Evolutionary conservation across 2,888 invertebrate genomes (phyloP).

Genomic region (Idaea biselata): DNA sequence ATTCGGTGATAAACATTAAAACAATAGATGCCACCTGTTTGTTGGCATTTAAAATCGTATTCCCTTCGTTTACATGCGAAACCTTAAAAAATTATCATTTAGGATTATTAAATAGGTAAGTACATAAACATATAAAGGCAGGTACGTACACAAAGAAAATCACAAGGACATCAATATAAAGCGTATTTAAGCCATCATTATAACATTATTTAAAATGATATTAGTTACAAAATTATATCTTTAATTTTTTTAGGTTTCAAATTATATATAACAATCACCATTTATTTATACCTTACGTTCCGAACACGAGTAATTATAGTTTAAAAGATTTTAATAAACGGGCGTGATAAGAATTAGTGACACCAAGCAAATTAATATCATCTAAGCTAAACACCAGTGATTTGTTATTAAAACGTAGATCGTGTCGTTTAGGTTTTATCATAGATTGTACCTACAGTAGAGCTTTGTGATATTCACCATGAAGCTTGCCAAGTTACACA

Average conservation of each 20-base stretch:
- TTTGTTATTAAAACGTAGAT: neutral
- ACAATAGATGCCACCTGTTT: constrained; percentile 21
- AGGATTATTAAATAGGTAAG: constrained; percentile 60
- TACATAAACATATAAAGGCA: constrained; percentile 44
- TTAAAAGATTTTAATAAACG: neutral
- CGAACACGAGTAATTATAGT: constrained; percentile 2
- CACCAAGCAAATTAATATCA: too few relatives aligned
- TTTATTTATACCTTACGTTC: constrained; percentile 2
- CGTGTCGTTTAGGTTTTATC: neutral
- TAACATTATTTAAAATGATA: constrained; percentile 18
- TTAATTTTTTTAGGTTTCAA: constrained; percentile 1
- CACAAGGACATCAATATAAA: constrained; percentile 42
- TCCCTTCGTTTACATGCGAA: constrained; percentile 74
- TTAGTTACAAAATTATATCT: constrained; percentile 20
- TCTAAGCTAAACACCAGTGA: too few relatives aligned
- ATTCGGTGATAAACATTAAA: constrained; percentile 34
- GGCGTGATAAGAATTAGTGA: too few relatives aligned
- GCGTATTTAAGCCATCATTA: constrained; percentile 29
- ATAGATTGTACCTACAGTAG: neutral
- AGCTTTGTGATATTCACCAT: neutral
- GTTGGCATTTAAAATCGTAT: constrained; percentile 27
- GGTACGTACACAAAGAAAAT: constrained; percentile 43
- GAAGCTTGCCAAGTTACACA: too few relatives aligned
- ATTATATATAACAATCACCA: neutral
- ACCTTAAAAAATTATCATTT: constrained; percentile 70